Conservation (phyloP, 2,113 vertebrate species). For the Carollia perspicillata region DNA sequence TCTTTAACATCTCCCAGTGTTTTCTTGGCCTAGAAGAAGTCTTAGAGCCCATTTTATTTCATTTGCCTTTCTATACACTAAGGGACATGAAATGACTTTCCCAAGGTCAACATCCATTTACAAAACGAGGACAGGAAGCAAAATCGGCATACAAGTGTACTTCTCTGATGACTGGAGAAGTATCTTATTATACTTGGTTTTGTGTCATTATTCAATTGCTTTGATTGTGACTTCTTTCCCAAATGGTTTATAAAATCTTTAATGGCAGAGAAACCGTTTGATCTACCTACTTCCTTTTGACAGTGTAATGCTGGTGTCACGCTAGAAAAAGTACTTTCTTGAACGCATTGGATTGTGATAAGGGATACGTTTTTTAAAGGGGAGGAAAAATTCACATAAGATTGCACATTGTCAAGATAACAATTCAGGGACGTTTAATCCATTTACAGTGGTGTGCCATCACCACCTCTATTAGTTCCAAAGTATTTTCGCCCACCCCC, state of each 20-base stretch:
- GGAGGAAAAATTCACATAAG: background rate
- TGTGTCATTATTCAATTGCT: background rate
- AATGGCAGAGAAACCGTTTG: background rate
- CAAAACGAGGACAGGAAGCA: background rate
- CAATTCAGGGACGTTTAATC: background rate
- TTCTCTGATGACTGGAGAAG: background rate
- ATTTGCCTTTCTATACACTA: background rate
- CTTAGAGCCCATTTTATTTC: background rate
- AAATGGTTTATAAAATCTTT: background rate
- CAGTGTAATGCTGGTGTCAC: background rate
- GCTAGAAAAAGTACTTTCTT: background rate
- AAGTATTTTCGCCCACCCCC: background rate
- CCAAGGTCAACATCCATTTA: background rate
- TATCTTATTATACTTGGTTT: background rate
- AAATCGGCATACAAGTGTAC: background rate
- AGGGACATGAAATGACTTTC: background rate
- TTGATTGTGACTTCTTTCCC: background rate
- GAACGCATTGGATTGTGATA: background rate
- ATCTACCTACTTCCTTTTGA: background rate
- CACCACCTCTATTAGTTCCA: background rate
- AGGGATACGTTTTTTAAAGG: background rate
- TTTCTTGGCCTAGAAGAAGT: slow-evolving; percentile 10
- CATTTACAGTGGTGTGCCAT: background rate
- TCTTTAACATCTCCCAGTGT: background rate
- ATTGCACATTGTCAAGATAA: background rate